Conservation (phyloP, 2,797 vertebrate species). For the Micromesistius poutassou region DNA sequence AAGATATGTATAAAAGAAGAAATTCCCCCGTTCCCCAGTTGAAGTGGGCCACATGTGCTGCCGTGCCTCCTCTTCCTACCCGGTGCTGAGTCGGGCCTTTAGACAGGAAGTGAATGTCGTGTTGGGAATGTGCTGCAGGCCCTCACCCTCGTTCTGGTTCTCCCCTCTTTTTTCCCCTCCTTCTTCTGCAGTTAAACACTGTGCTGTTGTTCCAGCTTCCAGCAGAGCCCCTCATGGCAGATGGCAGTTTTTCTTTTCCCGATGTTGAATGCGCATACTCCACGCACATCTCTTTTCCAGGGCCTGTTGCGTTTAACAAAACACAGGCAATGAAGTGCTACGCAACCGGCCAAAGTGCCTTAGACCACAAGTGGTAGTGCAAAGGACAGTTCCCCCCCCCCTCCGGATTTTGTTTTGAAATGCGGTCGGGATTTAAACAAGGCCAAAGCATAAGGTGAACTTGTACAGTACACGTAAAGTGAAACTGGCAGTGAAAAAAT, state of each 20-base stretch:
- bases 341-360: neutral
- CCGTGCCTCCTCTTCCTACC: slow-evolving; percentile 48
- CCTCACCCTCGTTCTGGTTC: slow-evolving; percentile 24
- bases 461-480: neutral
- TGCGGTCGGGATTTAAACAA: neutral
- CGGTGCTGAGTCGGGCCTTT: slow-evolving; percentile 66
- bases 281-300: neutral
- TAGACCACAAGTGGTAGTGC: neutral
- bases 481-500: neutral
- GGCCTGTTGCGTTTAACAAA: neutral
- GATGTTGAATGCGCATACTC: neutral
- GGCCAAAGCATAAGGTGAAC: neutral
- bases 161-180: slow-evolving; percentile 32
- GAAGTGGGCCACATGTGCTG: slow-evolving; percentile 9
- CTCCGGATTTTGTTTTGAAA: neutral
- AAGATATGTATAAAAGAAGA: neutral
- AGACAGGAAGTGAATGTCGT: slow-evolving; percentile 74
- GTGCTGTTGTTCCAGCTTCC: slow-evolving; percentile 61
- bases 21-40: neutral
- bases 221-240: slow-evolving; percentile 40
- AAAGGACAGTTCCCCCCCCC: neutral
- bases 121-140: slow-evolving; percentile 71
- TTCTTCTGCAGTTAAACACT: slow-evolving; percentile 54
- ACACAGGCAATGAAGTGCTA: neutral
- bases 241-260: slow-evolving; percentile 39